Conservation (phyloP, 1,140 invertebrate species). For the silkworm (Bombyx mori) region DNA sequence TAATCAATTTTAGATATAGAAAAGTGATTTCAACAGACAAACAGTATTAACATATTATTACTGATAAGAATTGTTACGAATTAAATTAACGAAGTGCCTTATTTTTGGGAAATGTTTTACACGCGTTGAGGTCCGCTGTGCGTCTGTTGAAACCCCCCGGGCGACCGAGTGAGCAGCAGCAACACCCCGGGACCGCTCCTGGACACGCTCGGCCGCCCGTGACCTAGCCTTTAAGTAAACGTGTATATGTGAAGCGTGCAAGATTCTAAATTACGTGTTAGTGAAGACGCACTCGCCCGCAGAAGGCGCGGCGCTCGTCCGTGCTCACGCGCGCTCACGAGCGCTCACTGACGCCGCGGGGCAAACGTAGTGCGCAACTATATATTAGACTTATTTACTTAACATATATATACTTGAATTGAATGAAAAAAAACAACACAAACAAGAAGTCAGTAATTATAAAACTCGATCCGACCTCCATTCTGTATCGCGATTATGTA, state of each 20-base stretch:
- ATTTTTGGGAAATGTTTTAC: not conserved
- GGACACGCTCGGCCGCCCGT: not conserved
- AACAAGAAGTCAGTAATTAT: too few relatives aligned
- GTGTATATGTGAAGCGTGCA: constrained; percentile 47
- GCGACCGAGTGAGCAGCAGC: not conserved
- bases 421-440: too few relatives aligned
- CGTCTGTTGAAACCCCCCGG: not conserved
- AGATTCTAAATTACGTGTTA: constrained; percentile 61
- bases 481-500: too few relatives aligned
- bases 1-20: too few relatives aligned
- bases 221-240: constrained; percentile 4
- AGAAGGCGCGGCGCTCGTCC: constrained; percentile 3
- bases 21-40: too few relatives aligned
- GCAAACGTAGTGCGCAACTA: not conserved
- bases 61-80: too few relatives aligned
- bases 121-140: too few relatives aligned
- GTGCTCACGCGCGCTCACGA: not conserved
- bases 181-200: not conserved
- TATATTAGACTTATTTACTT: too few relatives aligned
- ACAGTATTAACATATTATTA: too few relatives aligned
- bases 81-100: too few relatives aligned
- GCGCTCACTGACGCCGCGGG: constrained; percentile 4
- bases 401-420: too few relatives aligned
- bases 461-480: too few relatives aligned
- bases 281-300: constrained; percentile 36